Base-by-base conservation (phyloP, 2,113 vertebrate species). In the Climacteris rufus region DNA sequence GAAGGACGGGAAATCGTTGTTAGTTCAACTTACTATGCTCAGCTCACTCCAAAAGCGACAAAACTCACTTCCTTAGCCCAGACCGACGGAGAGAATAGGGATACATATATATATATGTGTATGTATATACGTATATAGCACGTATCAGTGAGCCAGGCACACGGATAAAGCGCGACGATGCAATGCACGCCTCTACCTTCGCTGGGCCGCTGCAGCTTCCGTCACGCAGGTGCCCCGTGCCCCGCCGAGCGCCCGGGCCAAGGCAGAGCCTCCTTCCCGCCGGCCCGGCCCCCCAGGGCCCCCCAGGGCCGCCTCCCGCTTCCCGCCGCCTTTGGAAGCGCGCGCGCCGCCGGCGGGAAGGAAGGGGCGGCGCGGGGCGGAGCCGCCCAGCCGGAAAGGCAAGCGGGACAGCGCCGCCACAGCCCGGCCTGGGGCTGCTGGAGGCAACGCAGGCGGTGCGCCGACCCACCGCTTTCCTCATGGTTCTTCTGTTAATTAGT, bases 371-470 rank as follows among this genome's bases (percentile, higher is more conserved):
- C 5, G 40, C 28, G 72, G 53, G 68, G 64, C 9, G 85, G 75
- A n/a, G 85, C 35, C 4, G 30, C 35, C 2, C 27, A 24, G 22
- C 30, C 85, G 86, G 86, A 89, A 74, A 0, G 23, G 68, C 57
- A 57, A 28, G 18, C 8, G 76, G 31, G 7, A 5, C 2, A 2
- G 65, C 16, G 5, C 13, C 42, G 42, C 42, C 42, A 42, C 42
- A 42, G 6, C 49, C 49, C 11, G 30, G 50, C 52, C 10, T 7
- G 7, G 13, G 4, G 10, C 10, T 2, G 9, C n/a, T 0, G 10
- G 4, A 0, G 15, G 0, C 10, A 2, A 0, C 2, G 0, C 37
- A n/a, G n/a, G n/a, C n/a, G n/a, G n/a, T n/a, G n/a, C n/a, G n/a
- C n/a, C n/a, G n/a, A n/a, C n/a, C n/a, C 9, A 0, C 6, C 5